Evolutionary conservation across 1,140 invertebrate genomes (phyloP).

Genomic region (Hylaeus anthracinus): DNA sequence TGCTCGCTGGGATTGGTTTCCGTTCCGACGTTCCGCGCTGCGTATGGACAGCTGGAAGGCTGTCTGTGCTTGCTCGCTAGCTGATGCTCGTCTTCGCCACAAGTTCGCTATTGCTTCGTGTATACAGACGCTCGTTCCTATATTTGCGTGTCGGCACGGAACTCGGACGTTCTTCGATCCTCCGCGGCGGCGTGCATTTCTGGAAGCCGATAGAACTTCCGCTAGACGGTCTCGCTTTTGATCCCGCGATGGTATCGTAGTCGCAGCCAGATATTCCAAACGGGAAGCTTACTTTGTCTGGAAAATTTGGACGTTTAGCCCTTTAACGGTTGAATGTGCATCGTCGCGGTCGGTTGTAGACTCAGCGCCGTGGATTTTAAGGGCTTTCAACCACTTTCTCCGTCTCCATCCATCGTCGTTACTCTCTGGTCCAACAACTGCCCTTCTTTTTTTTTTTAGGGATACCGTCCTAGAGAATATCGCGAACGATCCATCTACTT

Average conservation of each 20-base stretch:
- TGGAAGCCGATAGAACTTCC: neutral
- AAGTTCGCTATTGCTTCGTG: constrained; percentile 53
- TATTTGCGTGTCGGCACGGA: constrained; percentile 27
- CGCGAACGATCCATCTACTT: too few species aligned
- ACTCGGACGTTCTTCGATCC: constrained; percentile 46
- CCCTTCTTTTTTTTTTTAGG: too few species aligned
- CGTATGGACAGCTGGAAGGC: constrained; percentile 56
- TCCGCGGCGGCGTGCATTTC: neutral
- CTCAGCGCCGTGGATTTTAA: too few species aligned
- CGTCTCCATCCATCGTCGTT: too few species aligned
- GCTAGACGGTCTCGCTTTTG: neutral
- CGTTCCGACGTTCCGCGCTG: constrained; percentile 46
- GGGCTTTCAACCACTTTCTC: too few species aligned
- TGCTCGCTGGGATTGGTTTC: constrained; percentile 53
- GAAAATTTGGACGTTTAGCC: too few species aligned
- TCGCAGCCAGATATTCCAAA: neutral
- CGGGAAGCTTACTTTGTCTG: too few species aligned
- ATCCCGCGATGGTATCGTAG: neutral
- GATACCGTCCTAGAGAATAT: too few species aligned
- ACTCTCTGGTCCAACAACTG: too few species aligned
- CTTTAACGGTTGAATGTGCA: too few species aligned
- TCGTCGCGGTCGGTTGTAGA: too few species aligned
- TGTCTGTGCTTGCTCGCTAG: constrained; percentile 34
- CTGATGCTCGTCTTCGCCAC: constrained; percentile 9
- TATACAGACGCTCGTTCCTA: constrained; percentile 4